Percentiles rank a stretch among this genome's conserved stretches.
These are phyloP conservation scores for Timema podura DNA, from an alignment of 2,888 invertebrate genomes.

Conservation along the genomic window DNA sequence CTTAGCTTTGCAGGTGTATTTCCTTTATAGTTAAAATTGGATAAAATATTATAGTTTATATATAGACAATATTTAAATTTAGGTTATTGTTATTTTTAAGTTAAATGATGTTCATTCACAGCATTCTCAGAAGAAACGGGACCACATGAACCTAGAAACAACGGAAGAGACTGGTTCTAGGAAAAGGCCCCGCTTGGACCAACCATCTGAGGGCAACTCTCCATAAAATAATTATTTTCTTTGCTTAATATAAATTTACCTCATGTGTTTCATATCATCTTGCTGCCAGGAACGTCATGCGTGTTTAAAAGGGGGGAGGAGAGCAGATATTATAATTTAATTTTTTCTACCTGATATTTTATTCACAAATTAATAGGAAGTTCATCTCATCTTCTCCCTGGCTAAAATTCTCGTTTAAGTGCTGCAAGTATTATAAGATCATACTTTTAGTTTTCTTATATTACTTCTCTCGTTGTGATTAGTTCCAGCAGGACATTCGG, in stretches of 20 bases:
- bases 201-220: conserved; percentile 23
- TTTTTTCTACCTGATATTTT: conserved; percentile 10
- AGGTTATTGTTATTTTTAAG: no score
- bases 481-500: no score
- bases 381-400: not conserved
- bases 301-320: not conserved
- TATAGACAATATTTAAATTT: no score
- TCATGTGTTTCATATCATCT: conserved; percentile 20
- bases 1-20: no score
- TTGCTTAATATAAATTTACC: not conserved
- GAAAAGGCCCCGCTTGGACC: conserved; percentile 57
- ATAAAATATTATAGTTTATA: no score
- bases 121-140: conserved; percentile 59
- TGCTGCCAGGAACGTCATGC: not conserved
- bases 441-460: no score
- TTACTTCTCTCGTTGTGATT: no score
- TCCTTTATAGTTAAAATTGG: no score
- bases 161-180: conserved; percentile 56
- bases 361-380: not conserved
- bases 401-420: not conserved
- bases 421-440: not conserved
- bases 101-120: conserved; percentile 43
- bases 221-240: conserved; percentile 14
- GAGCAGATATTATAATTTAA: not conserved
- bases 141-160: conserved; percentile 47